Evolutionary conservation across 2,797 vertebrate species (phyloP), one percentile per base, ranked within the genome.

Genomic region (Pseudomugil tenellus): DNA sequence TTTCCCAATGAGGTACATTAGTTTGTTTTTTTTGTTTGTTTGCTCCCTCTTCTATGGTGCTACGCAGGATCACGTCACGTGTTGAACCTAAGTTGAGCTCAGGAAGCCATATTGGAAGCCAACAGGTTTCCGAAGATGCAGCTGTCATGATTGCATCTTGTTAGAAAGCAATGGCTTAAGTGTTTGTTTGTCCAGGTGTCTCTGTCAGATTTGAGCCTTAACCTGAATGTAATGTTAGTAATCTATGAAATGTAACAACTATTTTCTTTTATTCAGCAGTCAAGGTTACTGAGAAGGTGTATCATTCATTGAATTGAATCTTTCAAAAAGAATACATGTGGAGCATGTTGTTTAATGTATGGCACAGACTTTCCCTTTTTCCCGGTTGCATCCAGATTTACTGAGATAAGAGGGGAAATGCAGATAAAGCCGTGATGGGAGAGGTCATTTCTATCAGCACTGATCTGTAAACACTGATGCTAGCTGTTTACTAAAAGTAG

Each of bases 41-140:
- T 79, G 54, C 56, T 56, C 35, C 14, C 76, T n/a, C 17, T 70
- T 62, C n/a, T 76, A 76, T 57, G 87, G 87, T 88, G 87, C 83
- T 86, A 77, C 48, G 66, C 46, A 74, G 66, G 60, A 72, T 80
- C 9, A 29, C 66, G 23, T 59, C 60, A 67, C 55, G 58, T 48
- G 71, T 64, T 64, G 62, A 73, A 62, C 37, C 51, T 46, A 76
- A 49, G 31, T 71, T 58, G 55, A 79, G 59, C 70, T 86, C 87
- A 84, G 84, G 82, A 79, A 51, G 76, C 46, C 16, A 10, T 53
- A 8, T 52, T 63, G 70, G 51, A 65, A 57, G 75, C 49, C 41
- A 43, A 9, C 2, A 13, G 17, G 37, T 29, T 70, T 79, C 53
- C 32, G 7, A 16, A 28, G 49, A 52, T 28, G 72, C 72, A 77